Conservation (phyloP, 2,113 vertebrate genomes). For the Saguinus midas region DNA sequence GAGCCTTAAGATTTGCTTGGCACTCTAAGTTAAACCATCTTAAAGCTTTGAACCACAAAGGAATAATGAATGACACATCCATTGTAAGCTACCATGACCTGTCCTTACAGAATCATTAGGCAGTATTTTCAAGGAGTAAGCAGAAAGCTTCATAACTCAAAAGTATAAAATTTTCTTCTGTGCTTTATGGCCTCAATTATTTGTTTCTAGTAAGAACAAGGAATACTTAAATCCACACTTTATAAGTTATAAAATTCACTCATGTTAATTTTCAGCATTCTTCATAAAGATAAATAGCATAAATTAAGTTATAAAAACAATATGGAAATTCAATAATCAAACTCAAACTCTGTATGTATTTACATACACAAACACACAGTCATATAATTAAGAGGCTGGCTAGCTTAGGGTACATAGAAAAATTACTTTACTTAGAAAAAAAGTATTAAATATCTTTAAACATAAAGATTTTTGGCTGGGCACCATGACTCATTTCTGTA, state of each 20-base stretch:
- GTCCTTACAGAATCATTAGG: constrained; percentile 79
- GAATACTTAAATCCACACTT: constrained; percentile 66
- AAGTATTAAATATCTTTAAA: constrained; percentile 41
- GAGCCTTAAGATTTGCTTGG: constrained; percentile 9
- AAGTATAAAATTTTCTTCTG: constrained; percentile 45
- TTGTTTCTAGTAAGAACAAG: constrained; percentile 10
- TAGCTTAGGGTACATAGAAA: neutral
- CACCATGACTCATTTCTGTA: too few species aligned
- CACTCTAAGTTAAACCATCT: constrained; percentile 70
- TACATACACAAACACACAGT: neutral
- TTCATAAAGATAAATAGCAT: constrained; percentile 1
- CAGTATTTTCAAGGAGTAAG: constrained; percentile 74
- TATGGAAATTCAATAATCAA: constrained; percentile 28
- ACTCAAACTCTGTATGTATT: constrained; percentile 25
- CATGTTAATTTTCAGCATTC: neutral
- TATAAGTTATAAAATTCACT: constrained; percentile 56
- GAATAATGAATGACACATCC: constrained; percentile 76
- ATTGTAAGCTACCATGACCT: constrained; percentile 67
- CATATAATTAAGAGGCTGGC: neutral
- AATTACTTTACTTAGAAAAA: constrained; percentile 24
- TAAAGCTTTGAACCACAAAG: constrained; percentile 79
- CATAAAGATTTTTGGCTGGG: neutral
- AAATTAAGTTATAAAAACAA: constrained; percentile 43
- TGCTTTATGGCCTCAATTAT: constrained; percentile 56
- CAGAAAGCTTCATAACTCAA: constrained; percentile 72